These are phyloP conservation scores for Meiosimyza decipiens DNA, from an alignment of 2,888 invertebrate species.

Conservation along the genomic window DNA sequence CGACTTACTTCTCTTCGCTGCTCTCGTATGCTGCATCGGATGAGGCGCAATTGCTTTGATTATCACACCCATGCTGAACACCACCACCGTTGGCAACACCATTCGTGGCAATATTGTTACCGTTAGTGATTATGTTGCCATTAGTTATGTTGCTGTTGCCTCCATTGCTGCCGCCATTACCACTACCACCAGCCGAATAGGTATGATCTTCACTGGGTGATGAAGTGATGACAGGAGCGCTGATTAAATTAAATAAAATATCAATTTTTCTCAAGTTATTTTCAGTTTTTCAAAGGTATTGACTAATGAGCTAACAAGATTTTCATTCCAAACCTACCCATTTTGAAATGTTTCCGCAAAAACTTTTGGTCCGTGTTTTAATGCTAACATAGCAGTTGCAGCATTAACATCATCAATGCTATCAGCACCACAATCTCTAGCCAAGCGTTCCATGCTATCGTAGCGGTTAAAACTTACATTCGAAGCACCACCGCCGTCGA, in stretches of 20 bases:
- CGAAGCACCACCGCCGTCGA: constrained; percentile 30
- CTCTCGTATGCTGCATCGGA: constrained; percentile 72
- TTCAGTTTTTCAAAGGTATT: background rate
- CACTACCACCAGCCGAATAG: constrained; percentile 76
- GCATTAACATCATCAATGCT: constrained; percentile 82
- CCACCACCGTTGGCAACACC: constrained; percentile 42
- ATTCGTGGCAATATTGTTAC: constrained; percentile 42
- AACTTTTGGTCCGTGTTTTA: constrained; percentile 85
- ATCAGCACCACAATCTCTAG: constrained; percentile 68
- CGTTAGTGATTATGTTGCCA: constrained; percentile 53
- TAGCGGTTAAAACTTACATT: constrained; percentile 54
- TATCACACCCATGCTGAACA: constrained; percentile 52
- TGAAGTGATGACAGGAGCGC: constrained; percentile 78
- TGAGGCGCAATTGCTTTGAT: constrained; percentile 67
- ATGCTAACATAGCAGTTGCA: constrained; percentile 87
- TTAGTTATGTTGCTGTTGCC: constrained; percentile 47
- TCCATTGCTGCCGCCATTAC: constrained; percentile 51
- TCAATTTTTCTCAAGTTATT: background rate
- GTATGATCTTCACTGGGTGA: constrained; percentile 95
- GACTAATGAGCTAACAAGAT: too few species aligned
- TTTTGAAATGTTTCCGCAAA: constrained; percentile 67
- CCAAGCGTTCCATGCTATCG: constrained; percentile 59
- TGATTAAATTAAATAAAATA: constrained; percentile 35
- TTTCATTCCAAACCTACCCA: constrained; percentile 55
- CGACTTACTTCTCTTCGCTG: constrained; percentile 69